Evolutionary conservation across 2,113 vertebrate genomes (phyloP).

Genomic region (Equus quagga): DNA sequence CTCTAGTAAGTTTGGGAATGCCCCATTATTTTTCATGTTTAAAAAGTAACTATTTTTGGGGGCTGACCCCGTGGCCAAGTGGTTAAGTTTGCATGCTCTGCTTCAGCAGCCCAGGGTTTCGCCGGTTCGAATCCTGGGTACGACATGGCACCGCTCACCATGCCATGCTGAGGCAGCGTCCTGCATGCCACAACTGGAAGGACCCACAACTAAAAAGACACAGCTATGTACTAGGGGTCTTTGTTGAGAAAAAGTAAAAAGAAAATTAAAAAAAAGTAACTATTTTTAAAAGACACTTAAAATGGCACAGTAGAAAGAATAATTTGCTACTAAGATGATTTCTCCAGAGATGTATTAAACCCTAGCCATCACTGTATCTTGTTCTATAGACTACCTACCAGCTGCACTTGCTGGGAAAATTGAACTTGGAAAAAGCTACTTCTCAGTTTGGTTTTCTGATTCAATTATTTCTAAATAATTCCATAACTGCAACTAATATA

Average conservation of each 20-base stretch:
- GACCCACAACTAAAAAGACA: no score
- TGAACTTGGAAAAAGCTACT: slow-evolving; percentile 1
- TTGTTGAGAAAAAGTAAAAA: no score
- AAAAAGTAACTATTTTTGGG: neutral
- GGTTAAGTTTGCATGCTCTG: no score
- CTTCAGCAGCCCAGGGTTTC: no score
- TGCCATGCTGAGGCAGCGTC: no score
- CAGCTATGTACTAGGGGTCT: no score
- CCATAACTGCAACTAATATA: slow-evolving; percentile 11
- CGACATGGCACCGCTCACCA: no score
- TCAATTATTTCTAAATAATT: slow-evolving; percentile 40
- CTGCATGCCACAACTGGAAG: no score
- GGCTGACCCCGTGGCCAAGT: no score
- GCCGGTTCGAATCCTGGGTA: no score
- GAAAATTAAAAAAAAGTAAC: neutral
- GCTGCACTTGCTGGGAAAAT: neutral
- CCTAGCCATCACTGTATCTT: neutral
- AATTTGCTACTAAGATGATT: neutral
- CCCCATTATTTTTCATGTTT: slow-evolving; percentile 3
- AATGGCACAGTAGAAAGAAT: neutral
- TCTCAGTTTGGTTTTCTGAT: neutral
- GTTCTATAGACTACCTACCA: neutral
- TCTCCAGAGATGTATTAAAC: slow-evolving; percentile 1
- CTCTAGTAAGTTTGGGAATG: neutral
- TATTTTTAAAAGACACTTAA: neutral